Conservation (phyloP, 2,113 vertebrate genomes). For the Gavia stellata region DNA sequence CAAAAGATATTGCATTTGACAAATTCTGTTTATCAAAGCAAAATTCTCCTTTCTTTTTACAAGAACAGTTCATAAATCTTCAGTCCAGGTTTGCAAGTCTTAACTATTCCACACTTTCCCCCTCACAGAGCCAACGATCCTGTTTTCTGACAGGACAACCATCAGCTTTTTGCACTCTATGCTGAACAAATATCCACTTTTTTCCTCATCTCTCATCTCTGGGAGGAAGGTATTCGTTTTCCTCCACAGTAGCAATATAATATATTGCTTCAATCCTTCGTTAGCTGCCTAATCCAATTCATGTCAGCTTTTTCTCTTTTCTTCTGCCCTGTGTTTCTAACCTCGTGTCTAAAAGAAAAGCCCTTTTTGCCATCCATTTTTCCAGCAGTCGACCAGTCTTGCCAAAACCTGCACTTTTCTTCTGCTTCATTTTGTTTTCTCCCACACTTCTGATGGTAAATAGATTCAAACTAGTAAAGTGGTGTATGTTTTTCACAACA, state of each 20-base stretch:
- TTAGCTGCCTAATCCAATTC: conserved; percentile 6
- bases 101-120: neutral
- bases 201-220: conserved; percentile 40
- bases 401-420: neutral
- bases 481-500: neutral
- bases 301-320: neutral
- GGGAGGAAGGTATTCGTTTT: neutral
- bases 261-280: neutral
- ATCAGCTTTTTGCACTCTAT: neutral
- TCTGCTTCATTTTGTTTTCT: neutral
- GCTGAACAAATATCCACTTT: conserved; percentile 12
- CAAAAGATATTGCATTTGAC: neutral
- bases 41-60: neutral
- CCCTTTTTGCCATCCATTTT: neutral
- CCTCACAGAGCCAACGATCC: neutral
- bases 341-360: neutral
- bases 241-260: conserved; percentile 22
- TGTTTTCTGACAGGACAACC: neutral
- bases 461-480: neutral
- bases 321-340: conserved; percentile 10
- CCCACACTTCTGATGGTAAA: neutral
- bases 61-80: conserved; percentile 12
- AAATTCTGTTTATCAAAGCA: neutral
- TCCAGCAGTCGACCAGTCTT: neutral
- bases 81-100: neutral